A percentile compares a stretch with the other conserved stretches of the same genome.
Conservation (phyloP, 1,140 invertebrate genomes). For the Oryzaephilus surinamensis region DNA sequence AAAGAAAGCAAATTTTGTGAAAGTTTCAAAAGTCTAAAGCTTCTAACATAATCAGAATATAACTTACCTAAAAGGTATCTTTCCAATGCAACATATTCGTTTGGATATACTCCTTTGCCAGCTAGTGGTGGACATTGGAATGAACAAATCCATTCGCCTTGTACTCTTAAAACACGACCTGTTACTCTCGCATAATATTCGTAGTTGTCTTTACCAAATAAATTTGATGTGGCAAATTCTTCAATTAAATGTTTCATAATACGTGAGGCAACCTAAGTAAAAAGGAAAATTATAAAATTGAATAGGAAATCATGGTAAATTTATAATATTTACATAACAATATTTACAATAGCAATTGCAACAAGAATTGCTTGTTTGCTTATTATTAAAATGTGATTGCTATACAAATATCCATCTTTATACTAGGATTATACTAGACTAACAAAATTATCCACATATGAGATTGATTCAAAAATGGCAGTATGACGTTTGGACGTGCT, state of each 20-base stretch:
- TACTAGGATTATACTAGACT: too few species aligned
- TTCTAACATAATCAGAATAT: too few species aligned
- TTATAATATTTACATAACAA: too few species aligned
- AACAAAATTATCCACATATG: too few species aligned
- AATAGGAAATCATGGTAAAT: not conserved
- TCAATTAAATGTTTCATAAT: slow-evolving; percentile 95
- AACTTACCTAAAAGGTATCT: slow-evolving; percentile 32
- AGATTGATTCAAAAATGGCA: too few species aligned
- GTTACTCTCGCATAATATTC: slow-evolving; percentile 94
- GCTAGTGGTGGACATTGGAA: slow-evolving; percentile 82
- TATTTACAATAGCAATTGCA: not conserved
- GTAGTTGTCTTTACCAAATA: slow-evolving; percentile 94
- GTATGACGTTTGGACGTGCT: too few species aligned
- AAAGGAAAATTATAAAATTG: not conserved
- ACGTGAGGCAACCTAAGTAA: slow-evolving; percentile 70
- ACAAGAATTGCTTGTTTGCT: not conserved
- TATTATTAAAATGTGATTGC: not conserved
- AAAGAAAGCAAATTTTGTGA: not conserved
- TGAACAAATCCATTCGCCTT: slow-evolving; percentile 91
- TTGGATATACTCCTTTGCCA: slow-evolving; percentile 51
- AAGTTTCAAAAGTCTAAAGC: too few species aligned
- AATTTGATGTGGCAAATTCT: slow-evolving; percentile 88
- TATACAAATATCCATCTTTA: too few species aligned
- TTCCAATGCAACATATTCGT: slow-evolving; percentile 46
- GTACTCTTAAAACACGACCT: slow-evolving; percentile 81